A percentile compares a stretch with the other conserved stretches of the same genome.
phyloP scores from a whole-genome alignment of 1,140 invertebrate species.

The Ceratitis capitata region DNA sequence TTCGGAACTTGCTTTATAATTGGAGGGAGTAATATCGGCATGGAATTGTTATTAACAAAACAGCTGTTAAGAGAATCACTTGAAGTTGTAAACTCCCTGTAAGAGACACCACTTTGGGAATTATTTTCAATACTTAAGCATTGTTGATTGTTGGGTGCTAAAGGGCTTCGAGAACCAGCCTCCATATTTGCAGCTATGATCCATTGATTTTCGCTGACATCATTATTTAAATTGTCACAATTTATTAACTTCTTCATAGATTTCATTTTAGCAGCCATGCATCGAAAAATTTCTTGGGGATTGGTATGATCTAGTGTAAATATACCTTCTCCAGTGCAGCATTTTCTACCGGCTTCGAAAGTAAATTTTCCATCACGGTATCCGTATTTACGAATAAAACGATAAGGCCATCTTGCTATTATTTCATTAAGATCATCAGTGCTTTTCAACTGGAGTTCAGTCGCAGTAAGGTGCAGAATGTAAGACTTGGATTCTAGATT shows the following conservation, averaged over 20 bases:
- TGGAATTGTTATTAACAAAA: constrained; percentile 43
- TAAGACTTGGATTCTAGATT: constrained; percentile 77
- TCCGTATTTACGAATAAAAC: constrained; percentile 85
- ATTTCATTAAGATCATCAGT: constrained; percentile 70
- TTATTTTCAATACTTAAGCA: constrained; percentile 53
- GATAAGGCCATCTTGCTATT: constrained; percentile 86
- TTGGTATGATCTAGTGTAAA: constrained; percentile 83
- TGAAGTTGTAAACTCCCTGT: constrained; percentile 57
- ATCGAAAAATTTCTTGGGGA: constrained; percentile 82
- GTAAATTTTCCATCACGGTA: constrained; percentile 84
- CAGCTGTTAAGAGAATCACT: constrained; percentile 61
- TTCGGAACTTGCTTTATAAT: constrained; percentile 57
- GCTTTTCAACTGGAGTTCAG: constrained; percentile 78
- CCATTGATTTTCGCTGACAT: constrained; percentile 78
- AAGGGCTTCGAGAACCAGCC: constrained; percentile 78
- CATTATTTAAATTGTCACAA: constrained; percentile 72
- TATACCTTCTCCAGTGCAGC: constrained; percentile 84
- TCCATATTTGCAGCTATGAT: constrained; percentile 78
- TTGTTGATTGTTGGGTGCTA: constrained; percentile 69
- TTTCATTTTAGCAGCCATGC: constrained; percentile 82
- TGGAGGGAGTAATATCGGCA: background rate
- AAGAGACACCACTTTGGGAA: constrained; percentile 54
- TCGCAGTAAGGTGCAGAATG: constrained; percentile 76
- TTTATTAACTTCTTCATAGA: constrained; percentile 83
- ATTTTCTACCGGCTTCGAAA: constrained; percentile 91